Conservation (phyloP, 2,113 vertebrate genomes). For the Apistogramma diplotaenia region DNA sequence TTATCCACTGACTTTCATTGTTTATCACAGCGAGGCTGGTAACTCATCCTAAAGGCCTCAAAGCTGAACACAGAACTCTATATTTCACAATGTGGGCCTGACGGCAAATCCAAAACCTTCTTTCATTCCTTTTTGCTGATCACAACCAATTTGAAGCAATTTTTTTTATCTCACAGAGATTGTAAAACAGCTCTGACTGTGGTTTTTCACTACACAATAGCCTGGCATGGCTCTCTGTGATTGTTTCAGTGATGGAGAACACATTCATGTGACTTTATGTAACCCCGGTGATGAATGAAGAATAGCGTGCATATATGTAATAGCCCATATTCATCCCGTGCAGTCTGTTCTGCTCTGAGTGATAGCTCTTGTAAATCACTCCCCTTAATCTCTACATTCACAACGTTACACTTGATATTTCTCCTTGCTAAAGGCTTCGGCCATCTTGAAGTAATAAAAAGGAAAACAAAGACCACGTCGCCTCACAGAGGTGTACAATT, state of each 20-base stretch:
- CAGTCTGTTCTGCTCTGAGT: background rate
- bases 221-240: slow-evolving; percentile 10
- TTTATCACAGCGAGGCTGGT: background rate
- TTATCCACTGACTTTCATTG: background rate
- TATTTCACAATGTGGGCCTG: slow-evolving; percentile 25
- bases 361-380: slow-evolving; percentile 31
- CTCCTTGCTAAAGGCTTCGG: slow-evolving; percentile 8
- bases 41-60: background rate
- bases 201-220: slow-evolving; percentile 24
- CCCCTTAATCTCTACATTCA: slow-evolving; percentile 21
- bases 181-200: slow-evolving; percentile 15
- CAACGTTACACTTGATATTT: slow-evolving; percentile 37
- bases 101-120: slow-evolving; percentile 16
- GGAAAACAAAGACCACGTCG: slow-evolving; percentile 8
- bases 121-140: slow-evolving; percentile 22
- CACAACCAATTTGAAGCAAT: slow-evolving; percentile 43
- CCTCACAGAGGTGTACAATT: slow-evolving; percentile 37
- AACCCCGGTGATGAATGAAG: background rate
- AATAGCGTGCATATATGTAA: background rate
- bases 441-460: slow-evolving; percentile 64
- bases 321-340: background rate
- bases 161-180: slow-evolving; percentile 42
- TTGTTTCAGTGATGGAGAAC: slow-evolving; percentile 19
- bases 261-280: background rate
- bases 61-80: background rate